A percentile compares a stretch with the other conserved stretches of the same genome.
Conservation (phyloP, 2,797 vertebrate genomes). For the Borostomias antarcticus region DNA sequence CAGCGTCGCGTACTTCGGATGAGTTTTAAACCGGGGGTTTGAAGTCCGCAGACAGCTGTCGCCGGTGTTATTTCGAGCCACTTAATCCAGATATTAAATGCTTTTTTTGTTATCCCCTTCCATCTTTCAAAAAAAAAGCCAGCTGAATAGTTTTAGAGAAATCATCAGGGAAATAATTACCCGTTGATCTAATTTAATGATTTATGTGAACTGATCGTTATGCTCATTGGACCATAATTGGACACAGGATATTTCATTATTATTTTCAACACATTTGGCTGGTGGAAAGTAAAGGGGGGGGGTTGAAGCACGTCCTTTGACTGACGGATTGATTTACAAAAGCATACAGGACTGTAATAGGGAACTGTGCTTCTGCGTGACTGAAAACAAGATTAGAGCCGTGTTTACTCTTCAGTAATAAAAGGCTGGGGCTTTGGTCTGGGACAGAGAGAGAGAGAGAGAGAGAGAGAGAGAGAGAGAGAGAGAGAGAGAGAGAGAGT, state of each 20-base stretch:
- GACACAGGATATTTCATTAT: conserved; percentile 66
- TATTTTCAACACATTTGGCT: too few relatives aligned
- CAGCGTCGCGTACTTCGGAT: not conserved
- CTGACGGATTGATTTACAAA: conserved; percentile 50
- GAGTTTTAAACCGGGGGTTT: not conserved
- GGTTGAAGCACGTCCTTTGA: too few relatives aligned
- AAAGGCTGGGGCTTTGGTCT: not conserved
- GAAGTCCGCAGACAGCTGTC: conserved; percentile 17
- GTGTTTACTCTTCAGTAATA: conserved; percentile 18
- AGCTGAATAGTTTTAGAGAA: conserved; percentile 48
- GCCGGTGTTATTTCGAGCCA: conserved; percentile 14
- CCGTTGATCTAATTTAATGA: conserved; percentile 58
- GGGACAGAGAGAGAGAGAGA: not conserved
- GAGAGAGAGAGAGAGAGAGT: not conserved
- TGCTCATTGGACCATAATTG: conserved; percentile 61
- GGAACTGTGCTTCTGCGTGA: conserved; percentile 38
- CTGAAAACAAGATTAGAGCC: conserved; percentile 47
- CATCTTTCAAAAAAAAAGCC: conserved; percentile 43
- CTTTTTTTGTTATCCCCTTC: conserved; percentile 41
- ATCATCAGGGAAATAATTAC: conserved; percentile 58
- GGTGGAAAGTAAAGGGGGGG: too few relatives aligned
- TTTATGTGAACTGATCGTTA: conserved; percentile 53
- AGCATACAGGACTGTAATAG: conserved; percentile 49
- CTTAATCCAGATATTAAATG: conserved; percentile 6
- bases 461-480: too few relatives aligned